Conservation (phyloP, 2,888 invertebrate genomes). For the Tupiocoris notatus region DNA sequence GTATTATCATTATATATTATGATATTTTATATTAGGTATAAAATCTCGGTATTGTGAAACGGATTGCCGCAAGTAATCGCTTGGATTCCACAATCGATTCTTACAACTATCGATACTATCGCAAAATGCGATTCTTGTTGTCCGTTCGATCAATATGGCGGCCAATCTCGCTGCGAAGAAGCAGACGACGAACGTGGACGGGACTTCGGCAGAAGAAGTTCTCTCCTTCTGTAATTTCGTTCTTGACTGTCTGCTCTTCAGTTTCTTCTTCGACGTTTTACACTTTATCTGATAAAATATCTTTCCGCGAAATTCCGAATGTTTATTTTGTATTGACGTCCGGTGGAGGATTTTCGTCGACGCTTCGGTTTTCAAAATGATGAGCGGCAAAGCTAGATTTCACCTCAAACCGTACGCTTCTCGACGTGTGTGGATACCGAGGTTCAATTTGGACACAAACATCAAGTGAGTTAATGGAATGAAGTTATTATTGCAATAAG, state of each 20-base stretch:
- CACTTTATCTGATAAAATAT: background rate
- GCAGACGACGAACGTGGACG: background rate
- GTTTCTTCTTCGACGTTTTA: background rate
- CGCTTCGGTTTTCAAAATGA: no score
- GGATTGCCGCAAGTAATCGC: no score
- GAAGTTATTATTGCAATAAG: no score
- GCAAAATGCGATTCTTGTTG: no score
- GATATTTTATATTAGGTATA: no score
- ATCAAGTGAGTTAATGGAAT: conserved; percentile 7
- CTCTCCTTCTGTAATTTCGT: background rate
- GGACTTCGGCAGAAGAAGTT: background rate
- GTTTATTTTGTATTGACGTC: no score
- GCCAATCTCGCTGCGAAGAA: background rate
- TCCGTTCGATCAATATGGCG: background rate
- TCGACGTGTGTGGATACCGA: conserved; percentile 29
- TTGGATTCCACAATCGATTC: no score
- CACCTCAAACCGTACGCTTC: conserved; percentile 8
- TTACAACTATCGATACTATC: no score
- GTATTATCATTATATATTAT: no score
- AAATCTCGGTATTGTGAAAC: no score
- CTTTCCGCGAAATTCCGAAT: background rate
- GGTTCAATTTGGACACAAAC: conserved; percentile 32
- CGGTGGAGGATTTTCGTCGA: no score
- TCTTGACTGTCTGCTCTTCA: background rate
- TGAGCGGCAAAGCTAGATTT: background rate